phyloP scores from a whole-genome alignment of 1,140 invertebrate genomes.

The Drosophila repletoides region DNA sequence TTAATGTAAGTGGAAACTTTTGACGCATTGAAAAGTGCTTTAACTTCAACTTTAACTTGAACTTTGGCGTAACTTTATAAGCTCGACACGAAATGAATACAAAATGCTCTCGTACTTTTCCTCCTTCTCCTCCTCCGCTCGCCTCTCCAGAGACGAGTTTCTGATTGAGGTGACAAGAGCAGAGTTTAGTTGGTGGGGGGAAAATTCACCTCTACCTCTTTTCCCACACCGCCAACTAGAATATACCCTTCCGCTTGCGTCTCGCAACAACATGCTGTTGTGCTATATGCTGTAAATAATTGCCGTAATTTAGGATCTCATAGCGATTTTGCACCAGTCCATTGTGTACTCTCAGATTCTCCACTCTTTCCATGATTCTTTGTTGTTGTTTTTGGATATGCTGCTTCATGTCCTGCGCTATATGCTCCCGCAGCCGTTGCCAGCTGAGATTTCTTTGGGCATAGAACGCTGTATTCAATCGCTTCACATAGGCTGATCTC shows the following conservation, averaged over 20 bases:
- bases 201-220: too few species aligned
- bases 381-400: conserved; percentile 16
- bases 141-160: not conserved
- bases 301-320: conserved; percentile 17
- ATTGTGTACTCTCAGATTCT: conserved; percentile 22
- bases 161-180: not conserved
- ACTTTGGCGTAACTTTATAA: conserved; percentile 19
- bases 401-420: conserved; percentile 31
- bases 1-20: conserved; percentile 34
- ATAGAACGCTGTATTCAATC: not conserved
- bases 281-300: conserved; percentile 31
- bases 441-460: not conserved
- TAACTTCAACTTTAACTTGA: too few species aligned
- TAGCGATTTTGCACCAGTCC: conserved; percentile 7
- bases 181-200: too few species aligned
- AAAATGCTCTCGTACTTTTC: not conserved
- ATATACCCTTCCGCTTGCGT: conserved; percentile 16
- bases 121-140: not conserved
- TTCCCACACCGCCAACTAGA: not conserved
- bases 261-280: conserved; percentile 8
- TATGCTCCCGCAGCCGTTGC: not conserved
- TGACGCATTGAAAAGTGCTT: conserved; percentile 23
- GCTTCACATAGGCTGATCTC: conserved; percentile 1
- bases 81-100: conserved; percentile 26
- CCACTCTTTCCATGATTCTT: not conserved